Conservation (phyloP, 2,113 vertebrate species). For the Cygnus buccinator region DNA sequence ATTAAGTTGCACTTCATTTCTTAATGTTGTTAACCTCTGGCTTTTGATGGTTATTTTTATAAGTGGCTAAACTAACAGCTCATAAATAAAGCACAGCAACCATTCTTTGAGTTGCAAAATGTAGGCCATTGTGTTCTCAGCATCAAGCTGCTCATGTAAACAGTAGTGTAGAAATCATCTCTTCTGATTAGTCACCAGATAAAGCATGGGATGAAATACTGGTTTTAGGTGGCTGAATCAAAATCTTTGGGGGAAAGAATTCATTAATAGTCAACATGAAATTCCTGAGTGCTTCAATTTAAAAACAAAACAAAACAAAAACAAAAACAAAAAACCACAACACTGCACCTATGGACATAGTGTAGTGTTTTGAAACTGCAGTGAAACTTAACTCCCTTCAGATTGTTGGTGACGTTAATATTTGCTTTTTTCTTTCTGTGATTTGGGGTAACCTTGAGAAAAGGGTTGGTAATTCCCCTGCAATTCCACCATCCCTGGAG, state of each 20-base stretch:
- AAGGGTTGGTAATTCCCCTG: not conserved
- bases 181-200: not conserved
- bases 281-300: not conserved
- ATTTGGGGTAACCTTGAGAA: not conserved
- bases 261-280: not conserved
- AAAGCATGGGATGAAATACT: not conserved
- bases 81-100: not conserved
- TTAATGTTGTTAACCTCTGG: not conserved
- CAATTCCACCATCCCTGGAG: not conserved
- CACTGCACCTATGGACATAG: not conserved
- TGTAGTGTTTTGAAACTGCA: not conserved
- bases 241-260: not conserved
- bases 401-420: not conserved
- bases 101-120: not conserved
- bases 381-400: not conserved
- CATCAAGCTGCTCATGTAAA: slow-evolving; percentile 16
- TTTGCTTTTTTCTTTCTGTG: not conserved
- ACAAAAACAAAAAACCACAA: not conserved
- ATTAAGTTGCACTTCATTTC: not conserved
- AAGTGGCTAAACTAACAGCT: not conserved
- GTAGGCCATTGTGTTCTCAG: not conserved
- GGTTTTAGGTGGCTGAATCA: not conserved
- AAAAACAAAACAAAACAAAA: no score
- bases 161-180: not conserved
- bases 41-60: not conserved